A percentile compares a stretch with the other conserved stretches of the same genome.
Conservation (phyloP, 2,888 invertebrate genomes). For the Falcaria lacertinaria region DNA sequence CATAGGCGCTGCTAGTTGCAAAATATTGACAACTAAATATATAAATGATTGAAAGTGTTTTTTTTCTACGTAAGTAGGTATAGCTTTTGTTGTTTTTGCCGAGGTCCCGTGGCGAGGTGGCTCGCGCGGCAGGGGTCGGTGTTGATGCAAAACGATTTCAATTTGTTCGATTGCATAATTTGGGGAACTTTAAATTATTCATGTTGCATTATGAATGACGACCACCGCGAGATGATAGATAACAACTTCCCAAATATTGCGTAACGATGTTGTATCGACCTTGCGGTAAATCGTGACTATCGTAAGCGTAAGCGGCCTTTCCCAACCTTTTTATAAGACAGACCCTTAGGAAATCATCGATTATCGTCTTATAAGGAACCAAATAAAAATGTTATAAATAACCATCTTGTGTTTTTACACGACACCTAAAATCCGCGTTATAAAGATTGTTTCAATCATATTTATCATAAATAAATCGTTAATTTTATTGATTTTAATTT, state of each 20-base stretch:
- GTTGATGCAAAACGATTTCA: constrained; percentile 59
- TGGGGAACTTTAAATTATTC: constrained; percentile 59
- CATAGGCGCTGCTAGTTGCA: constrained; percentile 9
- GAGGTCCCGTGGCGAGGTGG: constrained; percentile 32
- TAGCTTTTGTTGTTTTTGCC: constrained; percentile 32
- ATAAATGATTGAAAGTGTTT: constrained; percentile 30
- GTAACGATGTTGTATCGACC: constrained; percentile 37
- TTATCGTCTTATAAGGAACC: too few species aligned
- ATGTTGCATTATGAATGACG: constrained; percentile 54
- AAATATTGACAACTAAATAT: constrained; percentile 23
- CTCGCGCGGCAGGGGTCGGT: constrained; percentile 50
- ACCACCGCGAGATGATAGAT: constrained; percentile 49
- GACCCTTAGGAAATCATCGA: neutral
- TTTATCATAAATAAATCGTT: too few species aligned
- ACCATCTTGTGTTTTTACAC: too few species aligned
- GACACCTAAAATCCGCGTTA: too few species aligned
- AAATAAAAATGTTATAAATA: too few species aligned
- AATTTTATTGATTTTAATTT: too few species aligned
- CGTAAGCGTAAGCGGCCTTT: neutral
- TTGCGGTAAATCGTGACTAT: constrained; percentile 22
- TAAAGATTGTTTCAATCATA: too few species aligned
- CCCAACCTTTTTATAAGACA: neutral
- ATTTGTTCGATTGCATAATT: constrained; percentile 70
- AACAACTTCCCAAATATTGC: constrained; percentile 50
- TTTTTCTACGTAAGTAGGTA: constrained; percentile 21